Conservation (phyloP, 2,113 vertebrate species). For the Phainopepla nitens region DNA sequence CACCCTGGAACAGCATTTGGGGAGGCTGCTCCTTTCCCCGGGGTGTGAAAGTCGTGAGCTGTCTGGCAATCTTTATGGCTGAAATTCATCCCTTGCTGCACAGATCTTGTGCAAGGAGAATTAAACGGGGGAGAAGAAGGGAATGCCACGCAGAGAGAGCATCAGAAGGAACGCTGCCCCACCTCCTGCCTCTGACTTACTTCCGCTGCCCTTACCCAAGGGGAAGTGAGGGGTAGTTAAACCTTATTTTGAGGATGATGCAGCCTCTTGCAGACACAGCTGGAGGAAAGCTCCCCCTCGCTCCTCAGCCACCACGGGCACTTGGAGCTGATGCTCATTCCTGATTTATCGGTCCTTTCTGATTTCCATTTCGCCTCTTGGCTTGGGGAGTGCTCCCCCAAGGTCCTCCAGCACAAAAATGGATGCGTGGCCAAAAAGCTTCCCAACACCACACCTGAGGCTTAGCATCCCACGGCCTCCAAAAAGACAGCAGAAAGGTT, state of each 20-base stretch:
- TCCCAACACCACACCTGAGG: neutral
- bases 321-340: neutral
- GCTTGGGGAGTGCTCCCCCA: neutral
- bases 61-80: slow-evolving; percentile 47
- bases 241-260: fast-evolving
- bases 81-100: slow-evolving; percentile 19
- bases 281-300: neutral
- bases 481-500: neutral
- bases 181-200: neutral
- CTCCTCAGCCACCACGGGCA: fast-evolving
- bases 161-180: neutral
- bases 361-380: neutral
- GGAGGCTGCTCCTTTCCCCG: slow-evolving; percentile 12
- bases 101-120: neutral
- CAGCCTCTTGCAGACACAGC: neutral
- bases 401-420: neutral
- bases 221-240: neutral
- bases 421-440: neutral
- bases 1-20: neutral
- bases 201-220: too few species aligned
- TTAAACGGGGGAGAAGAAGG: neutral
- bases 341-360: neutral
- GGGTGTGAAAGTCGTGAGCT: slow-evolving; percentile 38
- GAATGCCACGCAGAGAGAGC: neutral
- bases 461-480: neutral